A percentile compares a stretch with the other conserved stretches of the same genome.
Evolutionary conservation across 2,797 vertebrate genomes (phyloP).

Genomic region (Malurus leucopterus): DNA sequence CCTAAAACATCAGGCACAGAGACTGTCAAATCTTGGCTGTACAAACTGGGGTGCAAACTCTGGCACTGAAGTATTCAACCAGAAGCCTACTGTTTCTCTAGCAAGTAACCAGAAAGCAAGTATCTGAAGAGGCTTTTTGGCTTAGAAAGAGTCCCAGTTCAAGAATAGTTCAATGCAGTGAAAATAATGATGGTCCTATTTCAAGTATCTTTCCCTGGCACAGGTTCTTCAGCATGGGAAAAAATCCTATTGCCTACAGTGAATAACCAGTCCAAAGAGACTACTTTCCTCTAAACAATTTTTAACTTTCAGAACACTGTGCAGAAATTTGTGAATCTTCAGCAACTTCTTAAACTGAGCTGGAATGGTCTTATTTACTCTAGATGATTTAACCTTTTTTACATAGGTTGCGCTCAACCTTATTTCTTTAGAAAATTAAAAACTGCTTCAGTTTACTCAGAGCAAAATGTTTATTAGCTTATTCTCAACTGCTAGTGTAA

Average conservation of each 20-base stretch:
- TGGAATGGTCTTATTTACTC: not conserved
- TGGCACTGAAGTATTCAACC: not conserved
- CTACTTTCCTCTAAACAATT: not conserved
- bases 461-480: not conserved
- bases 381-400: not conserved
- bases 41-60: not conserved
- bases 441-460: not conserved
- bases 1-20: not conserved
- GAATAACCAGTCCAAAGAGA: not conserved
- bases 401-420: not conserved
- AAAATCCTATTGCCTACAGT: not conserved
- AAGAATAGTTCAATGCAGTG: not conserved
- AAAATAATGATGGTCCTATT: not conserved
- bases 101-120: not conserved
- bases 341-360: not conserved
- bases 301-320: not conserved
- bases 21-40: not conserved
- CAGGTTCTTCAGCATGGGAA: not conserved
- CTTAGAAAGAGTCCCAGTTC: not conserved
- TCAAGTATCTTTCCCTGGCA: not conserved
- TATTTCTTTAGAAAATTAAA: not conserved
- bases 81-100: not conserved
- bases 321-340: not conserved
- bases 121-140: not conserved
- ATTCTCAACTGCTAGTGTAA: not conserved